phyloP scores from a whole-genome alignment of 2,113 vertebrate species.

The Chroicocephalus ridibundus region DNA sequence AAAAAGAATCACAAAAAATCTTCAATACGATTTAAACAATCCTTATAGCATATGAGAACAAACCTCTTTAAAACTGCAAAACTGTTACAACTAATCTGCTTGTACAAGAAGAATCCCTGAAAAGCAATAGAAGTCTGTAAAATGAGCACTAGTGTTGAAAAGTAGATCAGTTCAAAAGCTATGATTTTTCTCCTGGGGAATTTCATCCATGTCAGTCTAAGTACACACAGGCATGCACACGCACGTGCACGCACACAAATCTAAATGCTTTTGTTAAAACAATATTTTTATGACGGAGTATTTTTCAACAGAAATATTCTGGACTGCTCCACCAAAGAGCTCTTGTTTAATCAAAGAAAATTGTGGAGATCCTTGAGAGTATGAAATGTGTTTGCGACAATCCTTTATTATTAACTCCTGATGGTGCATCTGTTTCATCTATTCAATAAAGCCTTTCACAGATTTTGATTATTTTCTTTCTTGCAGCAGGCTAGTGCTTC shows the following conservation, averaged over 20 bases:
- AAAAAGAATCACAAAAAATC: neutral
- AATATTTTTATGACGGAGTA: neutral
- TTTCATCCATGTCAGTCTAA: neutral
- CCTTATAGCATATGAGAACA: neutral
- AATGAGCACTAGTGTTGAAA: neutral
- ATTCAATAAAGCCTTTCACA: conserved; percentile 25
- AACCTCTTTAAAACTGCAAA: neutral
- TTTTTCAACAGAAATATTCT: neutral
- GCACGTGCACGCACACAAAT: neutral
- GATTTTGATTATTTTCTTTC: conserved; percentile 17
- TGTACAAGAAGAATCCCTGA: neutral
- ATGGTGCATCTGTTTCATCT: conserved; percentile 38
- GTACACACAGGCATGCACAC: neutral
- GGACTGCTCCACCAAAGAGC: neutral
- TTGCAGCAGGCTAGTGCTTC: neutral
- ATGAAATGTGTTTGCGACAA: conserved; percentile 25
- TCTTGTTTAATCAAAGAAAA: conserved; percentile 17
- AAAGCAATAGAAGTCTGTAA: neutral
- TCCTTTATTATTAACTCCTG: conserved; percentile 55
- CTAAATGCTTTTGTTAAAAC: neutral
- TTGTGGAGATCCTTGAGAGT: neutral
- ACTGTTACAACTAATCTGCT: neutral
- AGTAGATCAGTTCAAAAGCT: neutral
- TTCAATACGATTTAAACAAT: neutral
- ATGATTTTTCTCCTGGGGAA: neutral